phyloP scores from a whole-genome alignment of 2,888 invertebrate genomes.

The Melipona bicolor region DNA sequence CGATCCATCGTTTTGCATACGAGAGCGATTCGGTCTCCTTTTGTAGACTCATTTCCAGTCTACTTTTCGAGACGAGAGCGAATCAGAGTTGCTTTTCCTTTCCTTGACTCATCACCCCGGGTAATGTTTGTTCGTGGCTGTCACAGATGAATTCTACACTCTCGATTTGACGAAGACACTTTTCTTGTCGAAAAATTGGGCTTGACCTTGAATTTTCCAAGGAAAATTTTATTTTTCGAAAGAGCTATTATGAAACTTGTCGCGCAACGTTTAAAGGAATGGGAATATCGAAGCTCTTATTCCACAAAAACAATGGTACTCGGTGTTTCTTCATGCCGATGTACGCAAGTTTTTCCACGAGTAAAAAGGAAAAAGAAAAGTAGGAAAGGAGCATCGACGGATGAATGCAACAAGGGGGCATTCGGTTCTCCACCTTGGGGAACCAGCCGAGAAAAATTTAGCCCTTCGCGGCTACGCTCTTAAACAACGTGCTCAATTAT shows the following conservation, averaged over 20 bases:
- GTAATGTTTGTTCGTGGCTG: too few relatives aligned
- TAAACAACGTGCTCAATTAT: slow-evolving; percentile 53
- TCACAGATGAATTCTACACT: too few relatives aligned
- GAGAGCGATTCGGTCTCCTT: slow-evolving; percentile 48
- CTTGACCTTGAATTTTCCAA: too few relatives aligned
- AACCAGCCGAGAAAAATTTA: not conserved
- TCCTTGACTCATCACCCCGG: slow-evolving; percentile 37
- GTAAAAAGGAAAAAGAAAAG: not conserved
- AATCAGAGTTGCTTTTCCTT: slow-evolving; percentile 55
- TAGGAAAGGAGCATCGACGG: not conserved
- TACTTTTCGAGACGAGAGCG: slow-evolving; percentile 4
- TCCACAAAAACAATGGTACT: too few relatives aligned
- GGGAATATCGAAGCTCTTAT: too few relatives aligned
- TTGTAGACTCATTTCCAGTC: slow-evolving; percentile 49
- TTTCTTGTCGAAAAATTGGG: too few relatives aligned
- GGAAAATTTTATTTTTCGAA: too few relatives aligned
- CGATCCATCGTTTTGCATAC: slow-evolving; percentile 53
- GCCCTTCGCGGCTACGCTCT: slow-evolving; percentile 8
- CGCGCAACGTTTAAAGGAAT: too few relatives aligned
- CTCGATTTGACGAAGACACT: too few relatives aligned
- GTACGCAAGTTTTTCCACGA: too few relatives aligned
- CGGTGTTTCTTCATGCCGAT: too few relatives aligned
- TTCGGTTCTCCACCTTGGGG: not conserved
- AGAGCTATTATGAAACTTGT: too few relatives aligned
- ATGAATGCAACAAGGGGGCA: not conserved